Evolutionary conservation across 37 sponge, comb jelly and placozoan species (phyloP), one percentile per base, ranked within the genome.

Genomic region (Cladorhizidae sp.): DNA sequence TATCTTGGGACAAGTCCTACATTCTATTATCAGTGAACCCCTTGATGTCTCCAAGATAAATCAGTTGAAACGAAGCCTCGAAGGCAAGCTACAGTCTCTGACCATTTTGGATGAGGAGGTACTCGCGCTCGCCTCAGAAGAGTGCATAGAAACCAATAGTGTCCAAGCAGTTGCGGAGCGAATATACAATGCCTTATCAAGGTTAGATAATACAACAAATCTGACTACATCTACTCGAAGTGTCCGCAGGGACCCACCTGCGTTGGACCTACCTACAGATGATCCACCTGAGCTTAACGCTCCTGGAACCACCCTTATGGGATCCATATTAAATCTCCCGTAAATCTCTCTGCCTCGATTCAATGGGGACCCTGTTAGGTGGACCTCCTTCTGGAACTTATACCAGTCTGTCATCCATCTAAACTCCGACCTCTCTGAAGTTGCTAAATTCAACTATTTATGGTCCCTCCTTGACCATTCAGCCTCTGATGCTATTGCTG

Each of bases 401-500:
- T 78, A 42, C 22, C 31, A 63, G 18, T 54, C 80, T 3, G 26
- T 57, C 21, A 29, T 80, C n/a, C n/a, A n/a, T n/a, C n/a, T n/a
- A n/a, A n/a, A n/a, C n/a, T n/a, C n/a, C n/a, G n/a, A 68, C 20
- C 69, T 80, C 36, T 40, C 70, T 21, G 80, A 67, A 9, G 57
- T 80, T 41, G 70, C 67, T 7, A 63, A 69, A 21, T 80, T 80
- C 51, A 80, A 50, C 57, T 70, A 80, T 22, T 26, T 80, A 15
- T 23, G 67, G 31, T 80, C 80, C 11, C 49, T 80, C 26, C 56
- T 80, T 28, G 70, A 80, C 11, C n/a, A 70, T n/a, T 28, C 80
- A 40, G 80, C 82, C 6, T 14, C 17, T 22, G 51, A 70, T 54
- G 80, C 80, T n/a, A 72, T 81, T n/a, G n/a, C n/a, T n/a, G n/a